Conservation (phyloP, 1,140 invertebrate species). For the Aphaenogaster ashmeadi region DNA sequence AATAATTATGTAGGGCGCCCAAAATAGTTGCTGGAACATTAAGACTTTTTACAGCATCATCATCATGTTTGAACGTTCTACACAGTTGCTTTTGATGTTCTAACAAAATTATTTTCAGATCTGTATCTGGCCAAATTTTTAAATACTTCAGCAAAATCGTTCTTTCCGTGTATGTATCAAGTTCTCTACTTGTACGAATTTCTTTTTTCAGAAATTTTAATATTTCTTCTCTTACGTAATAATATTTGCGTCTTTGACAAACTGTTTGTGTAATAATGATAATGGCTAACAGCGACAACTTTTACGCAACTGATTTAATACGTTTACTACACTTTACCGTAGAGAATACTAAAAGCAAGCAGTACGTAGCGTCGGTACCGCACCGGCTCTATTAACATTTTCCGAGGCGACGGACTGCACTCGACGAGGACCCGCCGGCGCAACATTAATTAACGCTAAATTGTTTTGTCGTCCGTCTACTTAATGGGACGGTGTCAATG, state of each 20-base stretch:
- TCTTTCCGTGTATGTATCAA: too few species aligned
- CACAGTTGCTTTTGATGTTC: too few species aligned
- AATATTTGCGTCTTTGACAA: neutral
- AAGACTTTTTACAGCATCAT: too few species aligned
- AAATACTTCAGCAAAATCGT: too few species aligned
- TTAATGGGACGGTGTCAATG: conserved; percentile 78
- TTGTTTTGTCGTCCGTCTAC: conserved; percentile 78
- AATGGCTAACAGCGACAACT: neutral
- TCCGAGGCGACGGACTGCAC: conserved; percentile 26
- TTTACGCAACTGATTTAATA: neutral
- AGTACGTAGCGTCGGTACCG: neutral
- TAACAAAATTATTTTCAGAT: too few species aligned
- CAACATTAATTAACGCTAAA: conserved; percentile 80
- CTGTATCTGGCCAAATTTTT: too few species aligned
- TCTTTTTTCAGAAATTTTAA: neutral
- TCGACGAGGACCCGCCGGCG: conserved; percentile 53
- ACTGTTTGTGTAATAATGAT: neutral
- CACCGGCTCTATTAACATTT: conserved; percentile 46
- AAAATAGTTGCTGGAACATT: too few species aligned
- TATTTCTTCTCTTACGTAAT: neutral
- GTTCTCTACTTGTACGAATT: neutral
- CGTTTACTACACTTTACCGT: neutral
- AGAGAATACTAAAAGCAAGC: conserved; percentile 1
- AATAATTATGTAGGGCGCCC: too few species aligned
- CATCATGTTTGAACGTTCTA: too few species aligned